phyloP scores from a whole-genome alignment of 2,888 invertebrate genomes.

The Nephrotoma appendiculata region DNA sequence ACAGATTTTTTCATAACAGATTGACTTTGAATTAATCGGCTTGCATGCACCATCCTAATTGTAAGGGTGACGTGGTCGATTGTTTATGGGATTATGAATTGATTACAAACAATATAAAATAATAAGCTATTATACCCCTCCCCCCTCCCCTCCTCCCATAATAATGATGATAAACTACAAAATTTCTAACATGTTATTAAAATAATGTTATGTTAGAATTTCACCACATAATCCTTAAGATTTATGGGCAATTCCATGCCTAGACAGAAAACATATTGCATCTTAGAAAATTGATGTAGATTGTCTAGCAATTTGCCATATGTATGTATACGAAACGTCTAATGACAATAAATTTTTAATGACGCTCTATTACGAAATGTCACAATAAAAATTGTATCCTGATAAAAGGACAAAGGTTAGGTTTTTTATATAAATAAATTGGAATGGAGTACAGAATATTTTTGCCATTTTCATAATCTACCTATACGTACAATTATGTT shows the following conservation, averaged over 20 bases:
- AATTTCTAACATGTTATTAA: not conserved
- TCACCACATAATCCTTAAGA: not conserved
- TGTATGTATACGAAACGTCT: too few relatives aligned
- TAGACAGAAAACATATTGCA: not conserved
- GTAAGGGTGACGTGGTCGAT: too few relatives aligned
- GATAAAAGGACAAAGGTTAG: not conserved
- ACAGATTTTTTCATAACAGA: too few relatives aligned
- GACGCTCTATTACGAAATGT: not conserved
- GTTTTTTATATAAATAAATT: not conserved
- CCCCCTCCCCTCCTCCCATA: not conserved
- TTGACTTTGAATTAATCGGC: too few relatives aligned
- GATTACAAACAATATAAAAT: not conserved
- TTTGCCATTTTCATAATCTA: not conserved
- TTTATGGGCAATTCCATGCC: not conserved
- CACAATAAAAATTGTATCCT: not conserved
- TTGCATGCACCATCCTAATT: too few relatives aligned
- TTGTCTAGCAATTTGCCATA: too few relatives aligned
- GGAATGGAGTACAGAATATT: not conserved
- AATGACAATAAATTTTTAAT: not conserved
- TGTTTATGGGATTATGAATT: not conserved
- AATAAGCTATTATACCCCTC: not conserved
- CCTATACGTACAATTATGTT: not conserved
- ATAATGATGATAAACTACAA: not conserved
- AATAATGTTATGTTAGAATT: not conserved
- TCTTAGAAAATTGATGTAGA: not conserved